phyloP scores from a whole-genome alignment of 2,797 vertebrate genomes.

The Falco biarmicus region DNA sequence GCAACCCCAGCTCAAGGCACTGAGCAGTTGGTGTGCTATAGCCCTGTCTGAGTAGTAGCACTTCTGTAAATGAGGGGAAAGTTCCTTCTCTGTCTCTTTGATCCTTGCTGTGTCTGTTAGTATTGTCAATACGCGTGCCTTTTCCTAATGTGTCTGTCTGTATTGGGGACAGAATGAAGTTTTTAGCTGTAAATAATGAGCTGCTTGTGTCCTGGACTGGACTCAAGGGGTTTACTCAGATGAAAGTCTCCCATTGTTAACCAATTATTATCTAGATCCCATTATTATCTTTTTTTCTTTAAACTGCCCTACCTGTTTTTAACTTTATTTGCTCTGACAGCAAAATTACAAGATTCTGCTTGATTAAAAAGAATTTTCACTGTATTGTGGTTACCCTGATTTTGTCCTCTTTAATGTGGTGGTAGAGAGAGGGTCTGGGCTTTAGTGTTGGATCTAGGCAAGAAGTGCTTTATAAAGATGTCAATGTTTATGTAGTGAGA shows the following conservation, averaged over 20 bases:
- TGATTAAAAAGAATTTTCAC: neutral
- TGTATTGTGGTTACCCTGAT: neutral
- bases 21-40: accelerated
- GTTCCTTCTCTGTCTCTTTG: neutral
- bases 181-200: conserved; percentile 25
- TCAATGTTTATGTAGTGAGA: neutral
- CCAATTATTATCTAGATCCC: neutral
- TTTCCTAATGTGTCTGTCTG: neutral
- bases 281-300: neutral
- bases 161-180: neutral
- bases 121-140: neutral
- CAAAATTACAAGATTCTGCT: neutral
- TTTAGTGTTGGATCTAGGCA: neutral
- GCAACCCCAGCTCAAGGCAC: neutral
- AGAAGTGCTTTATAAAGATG: neutral
- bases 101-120: conserved; percentile 13
- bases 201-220: neutral
- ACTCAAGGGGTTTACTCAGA: neutral
- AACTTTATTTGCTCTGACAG: neutral
- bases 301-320: neutral
- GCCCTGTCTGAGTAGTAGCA: neutral
- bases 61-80: neutral
- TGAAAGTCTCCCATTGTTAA: neutral
- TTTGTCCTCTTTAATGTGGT: neutral
- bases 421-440: neutral